phyloP scores from a whole-genome alignment of 2,113 vertebrate genomes.

The Atractosteus spatula region DNA sequence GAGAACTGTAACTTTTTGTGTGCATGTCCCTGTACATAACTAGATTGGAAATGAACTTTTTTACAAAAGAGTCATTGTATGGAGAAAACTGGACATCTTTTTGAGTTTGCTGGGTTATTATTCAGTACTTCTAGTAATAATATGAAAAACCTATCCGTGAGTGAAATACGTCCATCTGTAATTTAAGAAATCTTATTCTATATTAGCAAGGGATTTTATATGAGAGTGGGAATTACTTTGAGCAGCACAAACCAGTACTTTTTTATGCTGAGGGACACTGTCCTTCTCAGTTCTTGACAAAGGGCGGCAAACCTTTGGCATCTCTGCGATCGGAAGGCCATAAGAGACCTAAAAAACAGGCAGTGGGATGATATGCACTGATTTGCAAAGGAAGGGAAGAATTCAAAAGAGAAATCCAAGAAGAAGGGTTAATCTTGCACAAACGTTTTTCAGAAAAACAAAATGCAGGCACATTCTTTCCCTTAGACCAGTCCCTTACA shows the following conservation, averaged over 20 bases:
- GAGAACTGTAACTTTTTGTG: no score
- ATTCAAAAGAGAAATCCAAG: slow-evolving; percentile 4
- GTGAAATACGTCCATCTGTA: not conserved
- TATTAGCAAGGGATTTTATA: not conserved
- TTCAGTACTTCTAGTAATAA: no score
- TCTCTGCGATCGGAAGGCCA: slow-evolving; percentile 13
- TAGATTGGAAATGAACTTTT: no score
- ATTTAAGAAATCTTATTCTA: not conserved
- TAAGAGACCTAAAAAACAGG: slow-evolving; percentile 2
- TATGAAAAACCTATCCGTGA: not conserved
- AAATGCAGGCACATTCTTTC: slow-evolving; percentile 37
- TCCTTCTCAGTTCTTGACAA: not conserved
- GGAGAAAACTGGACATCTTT: no score
- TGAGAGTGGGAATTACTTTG: not conserved
- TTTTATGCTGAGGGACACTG: slow-evolving; percentile 3
- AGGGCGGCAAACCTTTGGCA: not conserved
- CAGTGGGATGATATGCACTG: not conserved
- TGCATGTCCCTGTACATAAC: no score
- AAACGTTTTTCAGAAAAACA: slow-evolving; percentile 17
- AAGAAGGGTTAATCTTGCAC: slow-evolving; percentile 14
- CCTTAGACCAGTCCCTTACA: slow-evolving; percentile 15
- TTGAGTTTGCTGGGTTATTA: no score
- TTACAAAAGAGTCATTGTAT: no score
- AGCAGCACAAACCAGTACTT: slow-evolving; percentile 12
- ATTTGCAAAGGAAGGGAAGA: not conserved